phyloP scores from a whole-genome alignment of 2,113 vertebrate genomes.

The Salvelinus sp. region DNA sequence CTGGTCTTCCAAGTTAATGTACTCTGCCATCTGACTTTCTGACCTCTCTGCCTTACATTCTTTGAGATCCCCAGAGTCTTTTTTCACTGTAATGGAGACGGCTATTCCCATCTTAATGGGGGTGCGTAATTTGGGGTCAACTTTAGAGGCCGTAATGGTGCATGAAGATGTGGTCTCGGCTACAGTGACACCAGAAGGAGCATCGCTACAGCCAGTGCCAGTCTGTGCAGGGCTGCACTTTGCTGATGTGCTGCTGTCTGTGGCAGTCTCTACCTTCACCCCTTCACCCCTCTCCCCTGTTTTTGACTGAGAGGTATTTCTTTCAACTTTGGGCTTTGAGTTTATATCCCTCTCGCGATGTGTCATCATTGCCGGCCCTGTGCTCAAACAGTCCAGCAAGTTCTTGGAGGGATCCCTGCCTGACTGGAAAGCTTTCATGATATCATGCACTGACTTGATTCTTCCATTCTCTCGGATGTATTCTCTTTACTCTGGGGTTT shows the following conservation, averaged over 20 bases:
- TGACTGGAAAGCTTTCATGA: too few relatives aligned
- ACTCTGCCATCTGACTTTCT: constrained; percentile 84
- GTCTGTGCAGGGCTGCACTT: constrained; percentile 85
- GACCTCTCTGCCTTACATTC: constrained; percentile 84
- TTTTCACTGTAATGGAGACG: constrained; percentile 89
- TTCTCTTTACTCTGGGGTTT: too few relatives aligned
- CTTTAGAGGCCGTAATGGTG: constrained; percentile 88
- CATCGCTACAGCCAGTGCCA: constrained; percentile 87
- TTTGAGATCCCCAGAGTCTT: constrained; percentile 90
- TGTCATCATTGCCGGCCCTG: too few relatives aligned
- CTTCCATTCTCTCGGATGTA: too few relatives aligned
- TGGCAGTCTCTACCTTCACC: constrained; percentile 79
- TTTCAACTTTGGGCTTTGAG: too few relatives aligned
- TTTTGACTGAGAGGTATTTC: constrained; percentile 90
- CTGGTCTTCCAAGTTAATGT: constrained; percentile 78
- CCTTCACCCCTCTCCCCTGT: constrained; percentile 87
- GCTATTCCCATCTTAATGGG: constrained; percentile 99
- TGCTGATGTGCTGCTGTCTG: constrained; percentile 83
- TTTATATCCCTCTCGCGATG: too few relatives aligned
- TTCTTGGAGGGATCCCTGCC: too few relatives aligned
- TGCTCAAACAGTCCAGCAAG: too few relatives aligned
- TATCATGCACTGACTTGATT: too few relatives aligned
- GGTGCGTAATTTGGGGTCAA: constrained; percentile 96
- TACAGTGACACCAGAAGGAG: constrained; percentile 81
- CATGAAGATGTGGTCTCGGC: constrained; percentile 84